Base-by-base conservation (phyloP, 2,113 vertebrate species). In the Mesoclemmys tuberculata region DNA sequence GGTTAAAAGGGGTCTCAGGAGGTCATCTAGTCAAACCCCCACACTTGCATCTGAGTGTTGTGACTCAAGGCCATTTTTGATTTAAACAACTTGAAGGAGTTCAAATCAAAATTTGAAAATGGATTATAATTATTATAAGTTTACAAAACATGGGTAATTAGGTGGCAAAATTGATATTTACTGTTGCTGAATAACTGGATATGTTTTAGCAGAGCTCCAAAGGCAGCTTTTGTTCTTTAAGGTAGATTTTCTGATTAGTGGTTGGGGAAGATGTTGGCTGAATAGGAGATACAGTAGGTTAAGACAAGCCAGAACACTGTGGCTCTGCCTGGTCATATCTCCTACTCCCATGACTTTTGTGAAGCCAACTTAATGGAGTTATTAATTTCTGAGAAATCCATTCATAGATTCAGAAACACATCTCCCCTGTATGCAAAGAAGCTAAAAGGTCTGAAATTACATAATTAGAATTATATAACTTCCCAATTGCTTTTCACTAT, bases 21-120 rank as follows among this genome's bases (percentile, higher is more conserved):
- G 6, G 83, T 92, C 91, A 91, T 58, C 89, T 93, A 49, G 48
- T 49, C 7, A 6, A 49, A 49, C 48, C 11, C 48, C 48, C 48
- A 49, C 11, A 49, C 35, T 68, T n/a, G 29, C 35, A n/a, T 31
- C 56, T 35, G 61, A 68, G 29, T 19, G 16, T 68, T 68, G 35
- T 68, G 31, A n/a, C 49, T 91, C 85, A 92, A 68, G 55, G 81
- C 94, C 52, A 58, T 79, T 84, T 96, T 86, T 88, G 89, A 93
- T 96, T 94, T 88, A 82, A 82, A 92, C 82, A 93, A 55, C 91
- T 96, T 95, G 55, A 93, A 87, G 82, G 55, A 41, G 18, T 85
- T 52, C 55, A 96, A 94, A 93, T 96, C 84, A 94, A 80, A 96
- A 88, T 77, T 61, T 56, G 51, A 94, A 96, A 95, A 94, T 94